Evolutionary conservation across 2,888 invertebrate genomes (phyloP).

Genomic region (Caenorhabditis doughertyi): DNA sequence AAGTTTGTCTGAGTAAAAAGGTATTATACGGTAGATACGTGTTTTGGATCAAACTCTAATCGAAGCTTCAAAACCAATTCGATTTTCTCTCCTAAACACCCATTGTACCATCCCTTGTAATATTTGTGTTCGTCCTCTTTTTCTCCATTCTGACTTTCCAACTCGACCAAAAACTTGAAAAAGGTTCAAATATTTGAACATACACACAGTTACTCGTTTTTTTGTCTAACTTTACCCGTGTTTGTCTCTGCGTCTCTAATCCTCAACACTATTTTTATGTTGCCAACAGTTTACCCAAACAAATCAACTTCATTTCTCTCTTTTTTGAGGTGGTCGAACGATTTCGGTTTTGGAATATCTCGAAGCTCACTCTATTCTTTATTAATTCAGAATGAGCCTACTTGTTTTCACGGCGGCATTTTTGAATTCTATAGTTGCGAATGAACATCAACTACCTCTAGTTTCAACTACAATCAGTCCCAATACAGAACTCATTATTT

Average conservation of each 20-base stretch:
- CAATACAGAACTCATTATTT: conserved; percentile 54
- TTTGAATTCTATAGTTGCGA: background rate
- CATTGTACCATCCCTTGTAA: background rate
- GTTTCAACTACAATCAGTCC: conserved; percentile 39
- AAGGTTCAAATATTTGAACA: conserved; percentile 39
- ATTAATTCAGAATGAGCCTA: conserved; percentile 19
- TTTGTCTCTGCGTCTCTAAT: conserved; percentile 37
- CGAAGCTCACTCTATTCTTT: background rate
- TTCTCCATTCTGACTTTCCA: conserved; percentile 8
- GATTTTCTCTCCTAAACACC: background rate
- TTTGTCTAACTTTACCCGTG: conserved; percentile 28
- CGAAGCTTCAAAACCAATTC: conserved; percentile 6
- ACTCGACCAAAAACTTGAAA: conserved; percentile 6
- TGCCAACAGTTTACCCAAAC: conserved; percentile 11
- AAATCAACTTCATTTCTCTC: conserved; percentile 25
- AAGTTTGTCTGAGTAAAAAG: too few species aligned
- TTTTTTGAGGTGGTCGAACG: conserved; percentile 1
- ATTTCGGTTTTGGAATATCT: conserved; percentile 12
- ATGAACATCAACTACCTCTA: conserved; percentile 30
- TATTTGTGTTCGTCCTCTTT: conserved; percentile 22
- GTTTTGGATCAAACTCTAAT: conserved; percentile 4
- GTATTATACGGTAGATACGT: background rate
- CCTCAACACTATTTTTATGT: conserved; percentile 19
- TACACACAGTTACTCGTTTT: conserved; percentile 17
- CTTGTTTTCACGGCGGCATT: background rate